Conservation (phyloP, 2,888 invertebrate genomes). For the Catocala fraxini region DNA sequence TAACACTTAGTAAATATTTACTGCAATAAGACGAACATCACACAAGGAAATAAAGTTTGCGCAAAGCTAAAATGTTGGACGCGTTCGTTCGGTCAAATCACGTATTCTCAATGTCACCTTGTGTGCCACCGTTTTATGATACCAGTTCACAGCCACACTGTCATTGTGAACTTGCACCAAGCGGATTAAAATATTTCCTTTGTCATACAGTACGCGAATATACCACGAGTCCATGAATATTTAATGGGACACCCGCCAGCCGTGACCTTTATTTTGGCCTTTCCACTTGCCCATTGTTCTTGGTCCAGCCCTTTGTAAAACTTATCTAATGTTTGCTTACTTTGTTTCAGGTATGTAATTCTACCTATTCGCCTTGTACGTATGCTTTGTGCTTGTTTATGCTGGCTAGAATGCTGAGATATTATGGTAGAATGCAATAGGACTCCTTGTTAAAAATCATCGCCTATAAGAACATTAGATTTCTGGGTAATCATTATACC, state of each 20-base stretch:
- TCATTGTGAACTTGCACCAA: conserved; percentile 59
- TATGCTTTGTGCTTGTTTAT: neutral
- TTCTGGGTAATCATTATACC: too few relatives aligned
- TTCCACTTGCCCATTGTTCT: conserved; percentile 74
- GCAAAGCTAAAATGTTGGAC: too few relatives aligned
- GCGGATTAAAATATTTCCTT: conserved; percentile 67
- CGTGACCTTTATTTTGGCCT: conserved; percentile 82
- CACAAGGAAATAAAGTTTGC: too few relatives aligned
- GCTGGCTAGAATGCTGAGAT: neutral
- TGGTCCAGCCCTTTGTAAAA: conserved; percentile 43
- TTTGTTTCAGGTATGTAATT: conserved; percentile 64
- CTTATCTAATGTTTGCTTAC: conserved; percentile 69
- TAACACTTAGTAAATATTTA: too few relatives aligned
- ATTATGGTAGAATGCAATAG: too few relatives aligned
- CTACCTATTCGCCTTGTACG: conserved; percentile 15
- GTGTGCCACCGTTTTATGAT: conserved; percentile 58
- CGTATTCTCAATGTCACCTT: conserved; percentile 64
- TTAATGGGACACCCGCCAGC: conserved; percentile 71
- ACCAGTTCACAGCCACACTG: conserved; percentile 25
- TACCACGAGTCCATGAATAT: conserved; percentile 72
- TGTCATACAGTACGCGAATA: conserved; percentile 74
- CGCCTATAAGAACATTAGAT: too few relatives aligned
- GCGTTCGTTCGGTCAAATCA: conserved; percentile 53
- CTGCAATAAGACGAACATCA: too few relatives aligned
- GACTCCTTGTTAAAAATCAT: too few relatives aligned